phyloP scores from a whole-genome alignment of 2,113 vertebrate species.

The Engystomops pustulosus region DNA sequence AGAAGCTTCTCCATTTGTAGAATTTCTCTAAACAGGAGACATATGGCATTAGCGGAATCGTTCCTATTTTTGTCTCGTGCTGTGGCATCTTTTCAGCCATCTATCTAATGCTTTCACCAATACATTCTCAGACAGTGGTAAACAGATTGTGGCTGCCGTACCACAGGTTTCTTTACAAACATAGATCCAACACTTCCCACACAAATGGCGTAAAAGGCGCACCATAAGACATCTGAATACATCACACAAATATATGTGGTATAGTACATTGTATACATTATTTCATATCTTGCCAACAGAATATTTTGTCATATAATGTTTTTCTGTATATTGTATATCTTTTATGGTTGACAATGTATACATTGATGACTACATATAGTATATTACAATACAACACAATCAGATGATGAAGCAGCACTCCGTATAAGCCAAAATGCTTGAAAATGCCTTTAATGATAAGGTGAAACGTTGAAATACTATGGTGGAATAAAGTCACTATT shows the following conservation, averaged over 20 bases:
- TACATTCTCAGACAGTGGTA: background rate
- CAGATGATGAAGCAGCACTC: too few relatives aligned
- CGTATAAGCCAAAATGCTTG: too few relatives aligned
- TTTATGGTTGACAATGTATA: too few relatives aligned
- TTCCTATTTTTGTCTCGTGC: background rate
- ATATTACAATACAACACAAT: too few relatives aligned
- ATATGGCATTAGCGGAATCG: background rate
- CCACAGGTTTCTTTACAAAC: constrained; percentile 19
- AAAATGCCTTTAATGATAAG: too few relatives aligned
- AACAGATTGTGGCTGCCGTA: constrained; percentile 12
- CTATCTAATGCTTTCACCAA: background rate
- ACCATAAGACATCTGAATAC: background rate
- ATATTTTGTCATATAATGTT: background rate
- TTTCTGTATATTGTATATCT: too few relatives aligned
- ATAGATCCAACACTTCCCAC: constrained; percentile 28
- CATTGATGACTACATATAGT: too few relatives aligned
- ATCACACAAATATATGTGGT: background rate
- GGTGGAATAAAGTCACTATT: too few relatives aligned
- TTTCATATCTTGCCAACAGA: background rate
- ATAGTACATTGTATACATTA: background rate
- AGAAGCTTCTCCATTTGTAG: background rate
- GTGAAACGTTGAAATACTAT: too few relatives aligned
- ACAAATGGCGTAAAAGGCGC: background rate
- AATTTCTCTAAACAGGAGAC: background rate
- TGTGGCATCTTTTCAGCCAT: background rate